phyloP scores from a whole-genome alignment of 2,888 invertebrate species.

The Tribolium freemani region DNA sequence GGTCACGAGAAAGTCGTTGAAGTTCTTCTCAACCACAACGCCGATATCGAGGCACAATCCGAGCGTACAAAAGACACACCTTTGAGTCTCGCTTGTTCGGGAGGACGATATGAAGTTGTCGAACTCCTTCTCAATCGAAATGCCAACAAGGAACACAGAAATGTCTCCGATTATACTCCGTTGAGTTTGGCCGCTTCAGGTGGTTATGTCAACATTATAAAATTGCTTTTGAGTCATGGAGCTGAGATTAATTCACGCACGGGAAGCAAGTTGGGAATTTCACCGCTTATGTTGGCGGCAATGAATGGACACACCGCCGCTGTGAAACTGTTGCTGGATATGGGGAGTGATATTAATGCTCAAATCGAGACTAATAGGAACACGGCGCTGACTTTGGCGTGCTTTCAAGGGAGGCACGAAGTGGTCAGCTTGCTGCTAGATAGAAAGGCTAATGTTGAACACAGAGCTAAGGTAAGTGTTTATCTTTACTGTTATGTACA shows the following conservation, averaged over 20 bases:
- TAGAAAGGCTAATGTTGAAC: conserved; percentile 98
- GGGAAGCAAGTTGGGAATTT: conserved; percentile 97
- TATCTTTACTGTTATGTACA: not conserved
- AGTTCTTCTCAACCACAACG: conserved; percentile 91
- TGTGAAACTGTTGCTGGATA: conserved; percentile 93
- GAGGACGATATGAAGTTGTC: conserved; percentile 96
- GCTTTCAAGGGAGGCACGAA: conserved; percentile 99
- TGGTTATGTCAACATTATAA: conserved; percentile 98
- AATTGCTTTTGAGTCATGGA: conserved; percentile 91
- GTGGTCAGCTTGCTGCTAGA: conserved; percentile 97
- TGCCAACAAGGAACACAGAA: conserved; percentile 98
- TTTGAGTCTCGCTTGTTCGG: conserved; percentile 95
- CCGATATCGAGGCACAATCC: conserved; percentile 99
- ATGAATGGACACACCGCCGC: conserved; percentile 99
- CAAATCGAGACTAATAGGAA: conserved; percentile 99
- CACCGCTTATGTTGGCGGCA: conserved; percentile 98
- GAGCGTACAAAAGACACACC: conserved; percentile 99
- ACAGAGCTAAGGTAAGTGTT: conserved; percentile 87
- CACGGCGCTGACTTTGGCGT: conserved; percentile 97
- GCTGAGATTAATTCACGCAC: conserved; percentile 99
- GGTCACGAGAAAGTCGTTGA: conserved; percentile 95
- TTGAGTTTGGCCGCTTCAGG: conserved; percentile 98
- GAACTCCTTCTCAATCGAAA: conserved; percentile 89
- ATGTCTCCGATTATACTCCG: conserved; percentile 99
- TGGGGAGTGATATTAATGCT: conserved; percentile 99